Evolutionary conservation across 2,113 vertebrate species (phyloP).

Genomic region (Galeopterus variegatus): DNA sequence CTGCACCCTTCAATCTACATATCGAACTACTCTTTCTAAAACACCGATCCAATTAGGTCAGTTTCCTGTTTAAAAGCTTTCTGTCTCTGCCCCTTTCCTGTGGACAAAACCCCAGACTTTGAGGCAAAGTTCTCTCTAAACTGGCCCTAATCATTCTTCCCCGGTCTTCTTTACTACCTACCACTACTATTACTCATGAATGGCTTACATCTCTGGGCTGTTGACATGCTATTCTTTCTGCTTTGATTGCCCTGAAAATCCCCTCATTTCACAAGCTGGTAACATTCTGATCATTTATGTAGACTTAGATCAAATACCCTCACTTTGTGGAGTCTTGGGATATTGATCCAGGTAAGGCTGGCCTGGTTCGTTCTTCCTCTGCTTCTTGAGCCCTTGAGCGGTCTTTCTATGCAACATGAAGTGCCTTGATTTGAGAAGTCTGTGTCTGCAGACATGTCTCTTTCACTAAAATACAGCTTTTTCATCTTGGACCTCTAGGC

Average conservation of each 20-base stretch:
- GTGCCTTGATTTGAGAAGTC: neutral
- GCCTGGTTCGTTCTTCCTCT: too few species aligned
- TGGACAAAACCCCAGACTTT: neutral
- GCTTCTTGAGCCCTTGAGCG: neutral
- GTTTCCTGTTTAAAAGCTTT: conserved; percentile 22
- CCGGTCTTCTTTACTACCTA: neutral
- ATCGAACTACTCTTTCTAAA: neutral
- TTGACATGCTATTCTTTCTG: too few species aligned
- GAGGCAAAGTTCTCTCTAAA: neutral
- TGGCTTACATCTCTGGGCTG: too few species aligned
- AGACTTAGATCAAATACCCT: neutral
- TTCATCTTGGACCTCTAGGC: neutral
- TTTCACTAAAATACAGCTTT: fast-evolving
- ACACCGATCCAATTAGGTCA: neutral
- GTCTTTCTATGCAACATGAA: neutral
- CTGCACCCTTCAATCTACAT: neutral
- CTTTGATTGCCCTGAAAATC: too few species aligned
- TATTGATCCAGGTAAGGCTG: neutral
- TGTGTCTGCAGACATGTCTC: neutral
- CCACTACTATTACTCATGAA: too few species aligned
- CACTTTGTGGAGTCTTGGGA: neutral
- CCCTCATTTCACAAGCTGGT: too few species aligned
- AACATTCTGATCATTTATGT: neutral
- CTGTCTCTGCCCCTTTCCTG: neutral
- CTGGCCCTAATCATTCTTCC: neutral